phyloP scores from a whole-genome alignment of 2,888 invertebrate species.

The Meteorus colon region DNA sequence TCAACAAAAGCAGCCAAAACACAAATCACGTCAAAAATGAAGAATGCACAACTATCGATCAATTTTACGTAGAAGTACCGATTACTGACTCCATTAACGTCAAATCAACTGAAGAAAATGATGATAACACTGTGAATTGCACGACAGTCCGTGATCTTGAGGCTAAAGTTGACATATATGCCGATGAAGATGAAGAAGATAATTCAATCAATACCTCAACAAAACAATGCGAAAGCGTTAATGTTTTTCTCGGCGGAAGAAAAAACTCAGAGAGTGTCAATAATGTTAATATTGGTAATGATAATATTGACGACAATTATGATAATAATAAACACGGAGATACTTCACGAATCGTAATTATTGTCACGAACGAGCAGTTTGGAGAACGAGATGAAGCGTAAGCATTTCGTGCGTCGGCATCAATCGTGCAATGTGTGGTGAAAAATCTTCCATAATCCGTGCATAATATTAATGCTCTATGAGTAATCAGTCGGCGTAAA shows the following conservation, averaged over 20 bases:
- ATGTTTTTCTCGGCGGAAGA: slow-evolving; percentile 33
- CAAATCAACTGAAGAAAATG: slow-evolving; percentile 1
- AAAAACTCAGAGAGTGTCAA: slow-evolving; percentile 22
- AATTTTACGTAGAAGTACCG: slow-evolving; percentile 21
- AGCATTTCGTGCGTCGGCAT: neutral
- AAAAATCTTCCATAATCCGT: slow-evolving; percentile 37
- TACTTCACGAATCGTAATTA: neutral
- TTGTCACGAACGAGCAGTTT: neutral
- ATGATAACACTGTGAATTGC: slow-evolving; percentile 29
- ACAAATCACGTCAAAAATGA: slow-evolving; percentile 35
- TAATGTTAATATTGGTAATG: slow-evolving; percentile 25
- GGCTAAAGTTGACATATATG: slow-evolving; percentile 59
- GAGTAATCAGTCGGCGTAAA: neutral
- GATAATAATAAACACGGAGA: neutral
- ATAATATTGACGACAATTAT: slow-evolving; percentile 23
- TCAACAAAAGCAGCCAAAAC: slow-evolving; percentile 54
- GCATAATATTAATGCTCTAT: slow-evolving; percentile 13
- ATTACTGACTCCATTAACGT: slow-evolving; percentile 17
- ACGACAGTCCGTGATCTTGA: slow-evolving; percentile 37
- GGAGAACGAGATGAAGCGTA: neutral
- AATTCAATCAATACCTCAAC: slow-evolving; percentile 22
- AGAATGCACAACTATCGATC: slow-evolving; percentile 36
- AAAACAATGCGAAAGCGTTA: slow-evolving; percentile 18
- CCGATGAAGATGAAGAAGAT: slow-evolving; percentile 58
- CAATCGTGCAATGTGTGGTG: slow-evolving; percentile 11